phyloP scores from a whole-genome alignment of 2,797 vertebrate genomes.

The Coregonus ussuriensis region DNA sequence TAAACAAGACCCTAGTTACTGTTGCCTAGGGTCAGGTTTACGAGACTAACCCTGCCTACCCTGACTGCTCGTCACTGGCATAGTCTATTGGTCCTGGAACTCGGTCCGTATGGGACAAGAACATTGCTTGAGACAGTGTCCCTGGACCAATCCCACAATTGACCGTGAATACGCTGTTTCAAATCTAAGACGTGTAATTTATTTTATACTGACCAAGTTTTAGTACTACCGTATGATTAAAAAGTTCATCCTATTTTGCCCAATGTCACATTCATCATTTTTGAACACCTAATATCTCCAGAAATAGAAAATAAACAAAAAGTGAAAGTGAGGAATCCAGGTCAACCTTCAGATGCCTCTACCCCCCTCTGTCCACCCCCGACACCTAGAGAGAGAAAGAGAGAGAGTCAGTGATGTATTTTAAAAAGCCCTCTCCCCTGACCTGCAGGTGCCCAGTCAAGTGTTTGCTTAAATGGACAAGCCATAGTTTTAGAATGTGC shows the following conservation, averaged over 20 bases:
- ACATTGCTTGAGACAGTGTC: constrained; percentile 23
- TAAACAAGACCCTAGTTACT: too few species aligned
- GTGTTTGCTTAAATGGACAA: constrained; percentile 74
- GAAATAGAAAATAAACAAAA: constrained; percentile 34
- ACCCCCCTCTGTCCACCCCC: constrained; percentile 37
- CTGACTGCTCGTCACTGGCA: too few species aligned
- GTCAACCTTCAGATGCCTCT: constrained; percentile 73
- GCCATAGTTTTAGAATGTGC: constrained; percentile 74
- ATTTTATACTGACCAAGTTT: constrained; percentile 43
- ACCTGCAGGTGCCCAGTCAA: constrained; percentile 64
- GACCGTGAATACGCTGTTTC: constrained; percentile 55
- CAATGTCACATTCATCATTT: constrained; percentile 72
- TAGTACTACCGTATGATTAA: constrained; percentile 50
- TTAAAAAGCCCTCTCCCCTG: constrained; percentile 73
- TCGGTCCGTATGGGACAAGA: constrained; percentile 27
- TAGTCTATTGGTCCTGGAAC: not conserved
- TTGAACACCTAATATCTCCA: constrained; percentile 58
- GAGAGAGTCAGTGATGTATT: constrained; percentile 67
- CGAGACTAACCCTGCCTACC: too few species aligned
- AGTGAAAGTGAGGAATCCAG: constrained; percentile 41
- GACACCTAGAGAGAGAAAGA: constrained; percentile 18
- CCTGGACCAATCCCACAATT: constrained; percentile 65
- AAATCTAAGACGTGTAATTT: constrained; percentile 53
- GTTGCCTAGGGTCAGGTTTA: too few species aligned
- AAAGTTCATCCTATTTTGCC: constrained; percentile 55